Evolutionary conservation across 53 echinoderm and acorn worm species (phyloP), one percentile per base, ranked within the genome.

Genomic region (Holothuria scabra): DNA sequence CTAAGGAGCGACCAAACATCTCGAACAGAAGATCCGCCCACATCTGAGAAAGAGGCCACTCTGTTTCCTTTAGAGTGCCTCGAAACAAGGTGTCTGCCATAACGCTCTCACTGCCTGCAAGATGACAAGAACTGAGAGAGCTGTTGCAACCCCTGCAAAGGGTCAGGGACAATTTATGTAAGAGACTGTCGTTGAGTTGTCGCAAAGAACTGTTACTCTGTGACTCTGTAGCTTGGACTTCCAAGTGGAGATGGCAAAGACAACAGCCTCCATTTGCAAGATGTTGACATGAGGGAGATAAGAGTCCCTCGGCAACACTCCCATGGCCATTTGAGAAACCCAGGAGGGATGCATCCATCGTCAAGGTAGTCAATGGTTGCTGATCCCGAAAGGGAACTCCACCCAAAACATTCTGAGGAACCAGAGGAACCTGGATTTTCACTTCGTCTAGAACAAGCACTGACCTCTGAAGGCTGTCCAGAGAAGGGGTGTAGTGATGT

Each of bases 31-130:
- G 74, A 9, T 85, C 62, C 16, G 70, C 69, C n/a, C 22, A 52
- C 26, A 1, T 33, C 12, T 26, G 65, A 33, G 68, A 63, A 12
- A 84, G 85, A 24, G 33, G 24, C 90, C 86, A 90, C 60, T 90
- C 83, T 26, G 7, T 69, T 8, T 25, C 26, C 9, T 44, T 37
- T 20, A n/a, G 22, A 46, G 25, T n/a, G 28, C 20, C 19, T 28
- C 80, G 8, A 10, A 60, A 83, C 4, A 87, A n/a, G 0, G 59
- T 60, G 38, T 90, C 84, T 13, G 84, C 84, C 1, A 69, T 11
- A 7, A 22, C 22, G 68, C 87, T 87, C 23, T 65, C 10, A 16
- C 0, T 26, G 23, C 85, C 89, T 26, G 52, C 85, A 2, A 85
- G 12, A 22, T 85, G 80, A 12, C 13, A 26, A 9, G 85, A 57